Evolutionary conservation across 1,140 invertebrate genomes (phyloP).

Genomic region (Bradysia coprophila): DNA sequence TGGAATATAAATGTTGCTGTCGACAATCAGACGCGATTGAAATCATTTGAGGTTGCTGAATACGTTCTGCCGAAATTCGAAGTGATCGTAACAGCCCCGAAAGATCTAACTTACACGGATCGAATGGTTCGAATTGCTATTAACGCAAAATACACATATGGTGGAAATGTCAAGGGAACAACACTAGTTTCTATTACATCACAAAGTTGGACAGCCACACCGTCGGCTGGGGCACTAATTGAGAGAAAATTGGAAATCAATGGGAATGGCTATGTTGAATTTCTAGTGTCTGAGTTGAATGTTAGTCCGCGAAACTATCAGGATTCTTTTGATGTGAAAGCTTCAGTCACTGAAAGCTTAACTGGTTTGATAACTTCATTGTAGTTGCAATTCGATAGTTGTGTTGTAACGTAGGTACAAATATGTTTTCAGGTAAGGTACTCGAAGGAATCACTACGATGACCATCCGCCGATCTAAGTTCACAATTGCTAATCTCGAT

Average conservation of each 20-base stretch:
- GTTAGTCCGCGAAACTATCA: too few relatives aligned
- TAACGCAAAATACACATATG: slow-evolving; percentile 48
- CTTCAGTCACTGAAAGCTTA: slow-evolving; percentile 50
- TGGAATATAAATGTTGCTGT: slow-evolving; percentile 46
- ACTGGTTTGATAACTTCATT: too few relatives aligned
- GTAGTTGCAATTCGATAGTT: too few relatives aligned
- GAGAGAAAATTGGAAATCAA: slow-evolving; percentile 50
- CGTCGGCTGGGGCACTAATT: slow-evolving; percentile 6
- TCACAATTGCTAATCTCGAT: too few relatives aligned
- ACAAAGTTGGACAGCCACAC: not conserved
- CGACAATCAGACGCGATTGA: slow-evolving; percentile 12
- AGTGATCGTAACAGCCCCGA: slow-evolving; percentile 59
- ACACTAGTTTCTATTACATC: slow-evolving; percentile 44
- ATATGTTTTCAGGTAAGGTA: too few relatives aligned
- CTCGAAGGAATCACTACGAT: too few relatives aligned
- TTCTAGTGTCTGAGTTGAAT: too few relatives aligned
- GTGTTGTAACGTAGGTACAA: too few relatives aligned
- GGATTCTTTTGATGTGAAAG: slow-evolving; percentile 42
- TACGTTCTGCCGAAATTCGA: slow-evolving; percentile 89
- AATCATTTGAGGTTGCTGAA: slow-evolving; percentile 38
- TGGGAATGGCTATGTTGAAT: slow-evolving; percentile 48
- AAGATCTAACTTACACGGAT: slow-evolving; percentile 64
- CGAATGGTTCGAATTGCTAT: slow-evolving; percentile 57
- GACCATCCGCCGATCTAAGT: too few relatives aligned
- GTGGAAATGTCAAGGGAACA: slow-evolving; percentile 59